Evolutionary conservation across 2,888 invertebrate species (phyloP), one percentile per base, ranked within the genome.

Genomic region (Microctonus hyperodae): DNA sequence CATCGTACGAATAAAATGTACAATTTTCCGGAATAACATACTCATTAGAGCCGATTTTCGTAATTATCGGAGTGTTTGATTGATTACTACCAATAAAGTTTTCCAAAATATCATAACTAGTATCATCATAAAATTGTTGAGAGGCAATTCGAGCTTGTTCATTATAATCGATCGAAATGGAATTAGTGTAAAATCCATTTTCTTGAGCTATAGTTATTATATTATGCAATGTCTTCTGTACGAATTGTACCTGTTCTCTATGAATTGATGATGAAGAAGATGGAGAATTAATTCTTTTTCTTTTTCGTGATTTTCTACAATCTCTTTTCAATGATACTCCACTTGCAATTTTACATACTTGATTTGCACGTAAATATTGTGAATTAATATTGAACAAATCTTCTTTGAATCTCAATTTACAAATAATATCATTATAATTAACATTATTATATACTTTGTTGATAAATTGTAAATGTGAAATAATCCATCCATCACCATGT

Each of bases 21-120:
- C 89, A 89, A 53, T 87, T 85, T 65, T 86, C 81, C 23, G 94
- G 95, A 76, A 94, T 88, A 22, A 94, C 79, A 83, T 88, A 92
- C 64, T 81, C 77, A 16, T 86, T 82, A 23, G 83, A 76, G 40
- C 85, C 81, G 6, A 90, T 78, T 66, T 76, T 78, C 72, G 87
- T 87, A 74, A 86, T 83, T 23, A 90, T 80, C 59, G 90, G 82
- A 40, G 76, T 73, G 5, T 86, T 81, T 6, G 85, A 86, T 59
- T 84, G 83, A 77, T 92, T 92, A 7, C 87, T 87, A 33, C 92
- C 93, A 72, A 85, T 81, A 44, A 86, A 82, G 69, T 82, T 79
- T 40, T 67, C 73, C 53, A 78, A 65, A 62, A 74, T 67, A 51
- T 75, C 67, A 40, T 70, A 71, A 67, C 81, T 9, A 16, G 1